Conservation (phyloP, 2,888 invertebrate species). For the Lagria hirta region DNA sequence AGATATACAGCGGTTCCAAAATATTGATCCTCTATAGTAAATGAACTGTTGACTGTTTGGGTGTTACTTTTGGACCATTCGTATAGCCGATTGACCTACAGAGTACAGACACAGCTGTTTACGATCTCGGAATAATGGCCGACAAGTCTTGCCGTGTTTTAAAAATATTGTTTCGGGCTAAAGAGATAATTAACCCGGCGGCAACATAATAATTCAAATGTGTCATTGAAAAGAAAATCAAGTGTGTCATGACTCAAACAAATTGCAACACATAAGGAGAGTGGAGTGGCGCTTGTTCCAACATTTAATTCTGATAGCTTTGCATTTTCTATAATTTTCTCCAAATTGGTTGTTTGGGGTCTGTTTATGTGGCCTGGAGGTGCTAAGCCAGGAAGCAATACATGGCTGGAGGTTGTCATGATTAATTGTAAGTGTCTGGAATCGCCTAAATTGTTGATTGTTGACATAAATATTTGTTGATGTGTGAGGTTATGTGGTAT, state of each 20-base stretch:
- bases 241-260: slow-evolving; percentile 9
- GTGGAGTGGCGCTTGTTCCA: slow-evolving; percentile 1
- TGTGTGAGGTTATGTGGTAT: too few relatives aligned
- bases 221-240: slow-evolving; percentile 2
- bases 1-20: slow-evolving; percentile 25
- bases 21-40: slow-evolving; percentile 5
- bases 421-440: slow-evolving; percentile 3
- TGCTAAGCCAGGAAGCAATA: neutral
- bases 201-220: slow-evolving; percentile 7
- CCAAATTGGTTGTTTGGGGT: too few relatives aligned
- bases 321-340: too few relatives aligned
- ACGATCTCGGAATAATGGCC: slow-evolving; percentile 39
- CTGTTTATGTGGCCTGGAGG: neutral
- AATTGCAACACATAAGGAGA: slow-evolving; percentile 2
- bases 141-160: slow-evolving; percentile 37
- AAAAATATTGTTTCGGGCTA: slow-evolving; percentile 24
- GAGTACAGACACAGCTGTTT: slow-evolving; percentile 40
- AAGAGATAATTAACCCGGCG: slow-evolving; percentile 1
- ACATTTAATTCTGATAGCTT: too few relatives aligned
- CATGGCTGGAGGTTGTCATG: neutral
- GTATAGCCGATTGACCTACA: slow-evolving; percentile 33
- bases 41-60: slow-evolving; percentile 14
- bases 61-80: slow-evolving; percentile 10
- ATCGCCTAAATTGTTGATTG: slow-evolving; percentile 1
- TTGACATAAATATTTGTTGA: neutral